Base-by-base conservation (phyloP, 2,888 invertebrate species). In the Orthonevra nobilis region DNA sequence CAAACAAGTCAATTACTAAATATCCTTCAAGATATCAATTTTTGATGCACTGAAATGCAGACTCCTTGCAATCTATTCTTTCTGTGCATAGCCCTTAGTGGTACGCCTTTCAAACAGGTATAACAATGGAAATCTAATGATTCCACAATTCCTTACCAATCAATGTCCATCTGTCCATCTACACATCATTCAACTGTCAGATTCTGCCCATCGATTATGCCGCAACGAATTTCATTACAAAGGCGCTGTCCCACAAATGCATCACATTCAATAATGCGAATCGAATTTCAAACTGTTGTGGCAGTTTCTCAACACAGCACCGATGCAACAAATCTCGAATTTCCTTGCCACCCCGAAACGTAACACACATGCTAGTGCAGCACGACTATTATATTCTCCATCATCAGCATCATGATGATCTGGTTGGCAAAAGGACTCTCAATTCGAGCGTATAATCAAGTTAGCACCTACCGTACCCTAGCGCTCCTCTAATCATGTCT, bases 371-470 rank as follows among this genome's bases (percentile, higher is more conserved):
- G 9, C 48, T n/a, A n/a, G n/a, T n/a, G n/a, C 10, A 23, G 20
- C 52, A 40, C 10, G 17, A 40, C 14, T 20, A 72, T 26, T 19
- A 44, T n/a, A 12, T 12, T 30, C 14, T 32, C 50, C 54, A 50
- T 12, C 36, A 6, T 17, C 42, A 19, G 17, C 42, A 40, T 42
- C 40, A 38, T 56, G 54, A 52, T 50, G 50, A 34, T 38, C 42
- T 52, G 12, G n/a, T n/a, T n/a, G n/a, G 36, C 20, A 30, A 1
- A 17, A 20, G 48, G 50, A 44, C 30, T 58, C 42, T 23, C 56
- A 56, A 58, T 34, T 77, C 64, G 50, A 73, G 79, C 73, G 66
- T 79, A 48, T 79, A 79, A 79, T 73, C 54, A 61, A 79, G 66
- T 79, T 73, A 79, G 50, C 73, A 64, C 28, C 42, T 66, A 34